Conservation (phyloP, 2,113 vertebrate species). For the Plecturocebus donacophilus region DNA sequence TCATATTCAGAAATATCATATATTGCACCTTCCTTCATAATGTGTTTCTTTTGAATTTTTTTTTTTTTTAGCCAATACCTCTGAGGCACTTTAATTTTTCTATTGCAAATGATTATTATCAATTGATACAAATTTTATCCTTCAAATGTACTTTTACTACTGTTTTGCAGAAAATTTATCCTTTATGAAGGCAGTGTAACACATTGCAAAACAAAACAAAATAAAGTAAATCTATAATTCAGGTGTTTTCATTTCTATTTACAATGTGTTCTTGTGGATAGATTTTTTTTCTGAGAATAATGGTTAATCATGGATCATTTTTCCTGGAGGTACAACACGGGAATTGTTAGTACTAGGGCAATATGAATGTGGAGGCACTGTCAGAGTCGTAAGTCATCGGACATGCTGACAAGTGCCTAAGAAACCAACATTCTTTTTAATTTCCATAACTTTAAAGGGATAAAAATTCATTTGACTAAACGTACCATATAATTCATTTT, state of each 20-base stretch:
- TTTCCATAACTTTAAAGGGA: background rate
- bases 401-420: background rate
- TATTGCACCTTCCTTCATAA: constrained; percentile 63
- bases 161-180: constrained; percentile 57
- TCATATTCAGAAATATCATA: constrained; percentile 73
- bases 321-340: background rate
- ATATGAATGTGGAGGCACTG: background rate
- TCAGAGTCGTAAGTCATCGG: background rate
- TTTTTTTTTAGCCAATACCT: constrained; percentile 65
- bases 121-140: constrained; percentile 74
- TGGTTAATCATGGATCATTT: background rate
- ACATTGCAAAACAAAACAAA: constrained; percentile 54
- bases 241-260: background rate
- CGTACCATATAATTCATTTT: background rate
- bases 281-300: background rate
- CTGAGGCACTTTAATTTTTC: constrained; percentile 77
- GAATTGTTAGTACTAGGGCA: constrained; percentile 10
- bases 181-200: constrained; percentile 52
- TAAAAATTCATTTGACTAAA: constrained; percentile 7
- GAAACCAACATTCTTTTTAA: constrained; percentile 9
- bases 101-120: constrained; percentile 75
- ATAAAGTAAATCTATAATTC: constrained; percentile 15
- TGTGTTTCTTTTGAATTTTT: constrained; percentile 70
- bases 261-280: background rate
- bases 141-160: constrained; percentile 72